phyloP scores from a whole-genome alignment of 2,888 invertebrate species.

The Calameuta pallipes region DNA sequence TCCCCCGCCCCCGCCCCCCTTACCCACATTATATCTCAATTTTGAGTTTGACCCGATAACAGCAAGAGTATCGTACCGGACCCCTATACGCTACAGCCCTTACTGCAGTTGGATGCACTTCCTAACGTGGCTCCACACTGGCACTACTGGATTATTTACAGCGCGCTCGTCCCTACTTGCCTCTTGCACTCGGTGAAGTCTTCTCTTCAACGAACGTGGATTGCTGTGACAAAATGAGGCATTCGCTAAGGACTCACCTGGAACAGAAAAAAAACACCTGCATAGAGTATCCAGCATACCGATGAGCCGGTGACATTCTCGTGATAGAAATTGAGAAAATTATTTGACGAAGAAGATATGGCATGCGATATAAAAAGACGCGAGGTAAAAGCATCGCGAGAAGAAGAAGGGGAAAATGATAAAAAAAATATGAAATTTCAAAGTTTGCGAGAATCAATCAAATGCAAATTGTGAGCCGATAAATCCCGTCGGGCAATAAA shows the following conservation, averaged over 20 bases:
- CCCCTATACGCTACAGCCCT: too few species aligned
- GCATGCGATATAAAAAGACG: too few species aligned
- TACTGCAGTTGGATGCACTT: too few species aligned
- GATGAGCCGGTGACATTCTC: background rate
- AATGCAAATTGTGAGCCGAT: constrained; percentile 32
- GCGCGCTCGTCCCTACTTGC: background rate
- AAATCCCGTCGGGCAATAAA: constrained; percentile 44
- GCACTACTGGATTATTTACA: too few species aligned
- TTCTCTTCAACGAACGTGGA: constrained; percentile 6
- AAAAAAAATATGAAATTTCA: constrained; percentile 23
- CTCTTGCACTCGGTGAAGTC: constrained; percentile 4
- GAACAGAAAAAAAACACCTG: constrained; percentile 23
- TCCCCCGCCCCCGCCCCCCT: too few species aligned
- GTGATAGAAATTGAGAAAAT: too few species aligned
- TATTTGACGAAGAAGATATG: too few species aligned
- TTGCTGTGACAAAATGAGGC: constrained; percentile 33
- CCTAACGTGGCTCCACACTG: too few species aligned
- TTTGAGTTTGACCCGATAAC: too few species aligned
- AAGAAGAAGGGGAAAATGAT: background rate
- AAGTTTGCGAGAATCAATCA: constrained; percentile 34
- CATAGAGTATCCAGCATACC: background rate
- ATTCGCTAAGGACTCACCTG: constrained; percentile 33
- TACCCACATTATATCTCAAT: too few species aligned
- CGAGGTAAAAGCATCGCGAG: too few species aligned
- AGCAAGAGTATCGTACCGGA: too few species aligned